Evolutionary conservation across 1,140 invertebrate species (phyloP).

Genomic region (Megalonaias nervosa): DNA sequence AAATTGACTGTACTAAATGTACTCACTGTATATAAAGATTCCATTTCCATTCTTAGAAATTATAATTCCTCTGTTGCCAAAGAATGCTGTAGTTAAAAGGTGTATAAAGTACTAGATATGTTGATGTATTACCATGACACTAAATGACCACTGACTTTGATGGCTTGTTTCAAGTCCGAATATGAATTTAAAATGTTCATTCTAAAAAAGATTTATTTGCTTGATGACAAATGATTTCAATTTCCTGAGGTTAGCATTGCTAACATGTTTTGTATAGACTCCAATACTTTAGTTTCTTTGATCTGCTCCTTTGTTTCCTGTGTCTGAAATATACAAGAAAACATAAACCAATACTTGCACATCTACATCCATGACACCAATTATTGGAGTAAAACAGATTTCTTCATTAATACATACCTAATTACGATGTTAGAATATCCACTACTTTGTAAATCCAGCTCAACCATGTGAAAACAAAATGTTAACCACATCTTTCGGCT

Average conservation of each 20-base stretch:
- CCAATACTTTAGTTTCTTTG: conserved; percentile 48
- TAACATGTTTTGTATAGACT: conserved; percentile 46
- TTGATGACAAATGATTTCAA: not conserved
- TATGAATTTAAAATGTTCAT: not conserved
- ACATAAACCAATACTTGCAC: not conserved
- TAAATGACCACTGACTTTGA: not conserved
- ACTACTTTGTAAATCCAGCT: too few relatives aligned
- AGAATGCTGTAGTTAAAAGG: not conserved
- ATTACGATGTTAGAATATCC: too few relatives aligned
- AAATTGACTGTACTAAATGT: too few relatives aligned
- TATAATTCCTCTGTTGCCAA: too few relatives aligned
- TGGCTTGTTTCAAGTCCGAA: not conserved
- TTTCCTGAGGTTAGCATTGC: conserved; percentile 36
- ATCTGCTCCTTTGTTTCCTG: conserved; percentile 42
- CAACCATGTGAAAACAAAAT: too few relatives aligned
- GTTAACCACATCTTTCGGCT: too few relatives aligned
- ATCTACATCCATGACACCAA: too few relatives aligned
- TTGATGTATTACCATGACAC: not conserved
- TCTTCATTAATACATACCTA: too few relatives aligned
- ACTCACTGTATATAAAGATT: not conserved
- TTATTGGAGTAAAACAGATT: too few relatives aligned
- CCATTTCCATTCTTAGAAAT: not conserved
- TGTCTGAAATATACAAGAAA: conserved; percentile 37
- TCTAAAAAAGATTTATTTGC: not conserved
- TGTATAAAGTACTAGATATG: not conserved